Conservation (phyloP, 2,113 vertebrate genomes). For the Morone saxatilis region DNA sequence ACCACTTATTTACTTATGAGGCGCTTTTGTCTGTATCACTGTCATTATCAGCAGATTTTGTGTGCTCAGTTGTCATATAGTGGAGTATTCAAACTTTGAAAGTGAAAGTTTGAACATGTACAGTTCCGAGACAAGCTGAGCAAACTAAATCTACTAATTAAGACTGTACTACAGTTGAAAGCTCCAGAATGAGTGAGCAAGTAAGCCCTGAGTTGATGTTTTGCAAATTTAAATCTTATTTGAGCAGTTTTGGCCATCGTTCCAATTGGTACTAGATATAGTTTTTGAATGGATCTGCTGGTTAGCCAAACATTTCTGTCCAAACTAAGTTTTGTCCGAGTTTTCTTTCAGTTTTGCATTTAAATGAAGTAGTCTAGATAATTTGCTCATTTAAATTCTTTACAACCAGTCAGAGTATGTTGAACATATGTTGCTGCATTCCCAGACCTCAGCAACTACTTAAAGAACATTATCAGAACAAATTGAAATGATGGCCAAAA, state of each 20-base stretch:
- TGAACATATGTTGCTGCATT: neutral
- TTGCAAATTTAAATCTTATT: neutral
- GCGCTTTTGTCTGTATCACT: neutral
- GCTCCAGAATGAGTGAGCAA: neutral
- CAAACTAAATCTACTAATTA: neutral
- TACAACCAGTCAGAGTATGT: neutral
- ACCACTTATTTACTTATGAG: neutral
- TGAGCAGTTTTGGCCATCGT: neutral
- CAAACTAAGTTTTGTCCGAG: too few species aligned
- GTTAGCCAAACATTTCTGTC: too few species aligned
- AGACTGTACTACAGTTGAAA: too few species aligned
- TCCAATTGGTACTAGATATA: neutral
- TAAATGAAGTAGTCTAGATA: neutral
- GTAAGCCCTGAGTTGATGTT: neutral
- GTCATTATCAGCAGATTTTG: too few species aligned
- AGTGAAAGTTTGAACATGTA: neutral
- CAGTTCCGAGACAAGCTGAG: neutral
- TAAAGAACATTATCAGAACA: neutral
- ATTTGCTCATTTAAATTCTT: neutral
- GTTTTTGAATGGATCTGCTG: too few species aligned
- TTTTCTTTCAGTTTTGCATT: neutral
- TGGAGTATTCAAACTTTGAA: too few species aligned
- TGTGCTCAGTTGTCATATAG: neutral
- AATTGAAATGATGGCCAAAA: neutral
- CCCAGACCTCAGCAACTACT: slow-evolving; percentile 10